Evolutionary conservation across 2,888 invertebrate genomes (phyloP), one percentile per base, ranked within the genome.

Genomic region (Troides helena): DNA sequence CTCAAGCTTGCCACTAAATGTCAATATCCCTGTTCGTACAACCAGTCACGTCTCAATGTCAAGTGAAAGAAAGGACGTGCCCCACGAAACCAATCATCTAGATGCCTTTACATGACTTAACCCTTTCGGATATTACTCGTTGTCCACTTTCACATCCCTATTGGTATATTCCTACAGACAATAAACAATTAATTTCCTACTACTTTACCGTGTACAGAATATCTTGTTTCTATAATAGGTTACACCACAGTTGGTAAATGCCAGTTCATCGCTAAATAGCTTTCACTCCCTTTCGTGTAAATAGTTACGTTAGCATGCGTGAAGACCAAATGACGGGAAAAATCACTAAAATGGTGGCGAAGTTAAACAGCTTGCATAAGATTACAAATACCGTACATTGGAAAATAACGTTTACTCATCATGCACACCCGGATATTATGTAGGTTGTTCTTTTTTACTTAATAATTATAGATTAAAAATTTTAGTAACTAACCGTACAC

Each of bases 1-100:
- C 68, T 67, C 68, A 70, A 62, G 65, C 71, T 62, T 68, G 21
- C 62, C 39, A 43, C 67, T 67, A 71, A 80, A 80, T 82, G 85
- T 86, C 85, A 87, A 87, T 85, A 88, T 90, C 83, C 85, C 85
- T 81, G 76, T 81, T 75, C 73, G 71, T 78, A 76, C 74, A 80
- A 85, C 84, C 83, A 83, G 85, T 85, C 86, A 82, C 75, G 77
- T 80, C 80, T 85, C 90, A 91, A 90, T 91, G 92, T 91, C 90
- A 91, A 89, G 87, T 87, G 85, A 91, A 86, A 87, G 87, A 90
- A 83, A 80, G 83, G 84, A 85, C 83, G 80, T 85, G 81, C 78
- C 75, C 74, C 71, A 76, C 72, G 80, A 84, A 85, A 82, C 76
- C 80, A 84, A 84, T 83, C 81, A 82, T 76, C 73, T 75, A 71